Evolutionary conservation across 2,797 vertebrate genomes (phyloP).

Genomic region (Rhyacichthys aspro): DNA sequence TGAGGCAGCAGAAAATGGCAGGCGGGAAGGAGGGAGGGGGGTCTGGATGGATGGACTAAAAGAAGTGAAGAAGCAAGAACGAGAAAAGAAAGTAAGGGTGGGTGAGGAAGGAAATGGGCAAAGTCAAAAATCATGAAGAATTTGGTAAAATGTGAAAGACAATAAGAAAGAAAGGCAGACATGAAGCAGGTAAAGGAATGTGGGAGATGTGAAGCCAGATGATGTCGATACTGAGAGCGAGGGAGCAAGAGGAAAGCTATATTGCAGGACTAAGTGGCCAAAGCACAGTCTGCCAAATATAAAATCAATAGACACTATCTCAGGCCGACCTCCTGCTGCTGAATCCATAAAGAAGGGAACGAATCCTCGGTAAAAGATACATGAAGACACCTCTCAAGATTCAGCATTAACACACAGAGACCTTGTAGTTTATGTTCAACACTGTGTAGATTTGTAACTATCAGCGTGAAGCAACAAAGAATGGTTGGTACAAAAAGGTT

Average conservation of each 20-base stretch:
- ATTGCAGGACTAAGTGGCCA: constrained; percentile 72
- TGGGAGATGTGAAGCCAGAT: constrained; percentile 25
- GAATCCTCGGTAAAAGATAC: constrained; percentile 74
- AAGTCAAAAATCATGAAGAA: constrained; percentile 8
- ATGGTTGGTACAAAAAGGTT: neutral
- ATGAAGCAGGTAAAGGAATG: neutral
- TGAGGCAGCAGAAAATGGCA: constrained; percentile 51
- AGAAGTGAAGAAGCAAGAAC: constrained; percentile 51
- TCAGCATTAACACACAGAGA: constrained; percentile 18
- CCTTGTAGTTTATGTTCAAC: constrained; percentile 1
- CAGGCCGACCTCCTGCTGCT: constrained; percentile 72
- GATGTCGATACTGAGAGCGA: constrained; percentile 18
- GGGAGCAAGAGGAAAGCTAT: constrained; percentile 39
- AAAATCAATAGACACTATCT: constrained; percentile 84
- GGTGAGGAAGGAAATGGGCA: neutral
- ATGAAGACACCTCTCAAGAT: constrained; percentile 46
- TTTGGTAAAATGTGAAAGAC: neutral
- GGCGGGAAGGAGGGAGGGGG: neutral
- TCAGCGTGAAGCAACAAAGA: too few species aligned
- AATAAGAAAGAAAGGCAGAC: constrained; percentile 11
- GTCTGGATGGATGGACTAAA: constrained; percentile 42
- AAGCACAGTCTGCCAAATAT: constrained; percentile 76
- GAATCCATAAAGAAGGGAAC: constrained; percentile 77
- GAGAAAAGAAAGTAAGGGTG: constrained; percentile 8
- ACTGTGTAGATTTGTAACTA: constrained; percentile 1